phyloP scores from a whole-genome alignment of 2,888 invertebrate genomes.

The Trichopria drosophilae region DNA sequence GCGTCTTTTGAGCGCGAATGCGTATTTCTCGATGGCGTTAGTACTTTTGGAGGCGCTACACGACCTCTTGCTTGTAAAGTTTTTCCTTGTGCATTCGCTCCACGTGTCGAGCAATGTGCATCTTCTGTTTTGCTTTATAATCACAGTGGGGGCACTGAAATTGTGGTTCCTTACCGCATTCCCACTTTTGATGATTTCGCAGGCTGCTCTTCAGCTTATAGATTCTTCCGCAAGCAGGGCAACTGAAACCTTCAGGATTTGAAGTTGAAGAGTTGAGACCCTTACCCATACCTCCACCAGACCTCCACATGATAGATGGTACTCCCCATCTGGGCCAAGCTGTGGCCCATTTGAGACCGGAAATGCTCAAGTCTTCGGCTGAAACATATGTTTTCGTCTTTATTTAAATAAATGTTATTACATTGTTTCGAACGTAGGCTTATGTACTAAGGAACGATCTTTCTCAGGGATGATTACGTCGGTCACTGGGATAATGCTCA shows the following conservation, averaged over 20 bases:
- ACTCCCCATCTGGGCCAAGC: constrained; percentile 65
- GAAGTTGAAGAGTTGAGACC: constrained; percentile 40
- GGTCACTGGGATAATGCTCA: too few species aligned
- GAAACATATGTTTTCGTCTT: constrained; percentile 57
- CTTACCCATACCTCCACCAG: constrained; percentile 52
- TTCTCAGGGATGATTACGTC: too few species aligned
- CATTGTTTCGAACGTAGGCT: too few species aligned
- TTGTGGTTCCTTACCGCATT: constrained; percentile 59
- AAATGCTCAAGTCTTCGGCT: constrained; percentile 73
- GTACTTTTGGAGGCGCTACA: too few species aligned
- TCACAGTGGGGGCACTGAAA: constrained; percentile 59
- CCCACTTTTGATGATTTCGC: constrained; percentile 58
- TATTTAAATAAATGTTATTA: too few species aligned
- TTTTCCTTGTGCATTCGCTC: constrained; percentile 61
- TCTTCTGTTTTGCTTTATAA: constrained; percentile 58
- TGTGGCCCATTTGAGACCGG: constrained; percentile 68
- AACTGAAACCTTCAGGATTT: constrained; percentile 67
- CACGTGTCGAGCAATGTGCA: constrained; percentile 60
- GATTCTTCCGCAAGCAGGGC: constrained; percentile 80
- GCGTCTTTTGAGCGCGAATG: too few species aligned
- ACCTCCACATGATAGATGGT: constrained; percentile 57
- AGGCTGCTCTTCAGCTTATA: constrained; percentile 83
- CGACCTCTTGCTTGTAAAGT: constrained; percentile 56
- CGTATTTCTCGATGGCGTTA: too few species aligned
- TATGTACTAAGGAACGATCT: too few species aligned